These are phyloP conservation scores for Palythoa grandis DNA, from an alignment of 92 coral and sea anemone genomes.

Conservation along the genomic window DNA sequence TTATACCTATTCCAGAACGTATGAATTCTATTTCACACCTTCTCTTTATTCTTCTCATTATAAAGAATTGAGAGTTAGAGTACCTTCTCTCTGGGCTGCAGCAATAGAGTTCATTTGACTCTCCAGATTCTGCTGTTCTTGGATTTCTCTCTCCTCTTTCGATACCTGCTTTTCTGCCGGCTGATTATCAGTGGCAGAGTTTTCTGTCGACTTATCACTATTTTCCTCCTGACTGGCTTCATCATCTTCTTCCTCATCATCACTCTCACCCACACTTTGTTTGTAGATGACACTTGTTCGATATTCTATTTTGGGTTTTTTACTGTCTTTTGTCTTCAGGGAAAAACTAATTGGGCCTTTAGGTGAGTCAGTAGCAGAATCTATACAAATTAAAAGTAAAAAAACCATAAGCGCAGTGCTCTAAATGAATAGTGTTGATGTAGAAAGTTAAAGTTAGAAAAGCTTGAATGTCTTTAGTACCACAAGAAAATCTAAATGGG, in stretches of 20 bases:
- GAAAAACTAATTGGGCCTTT: slow-evolving; percentile 92
- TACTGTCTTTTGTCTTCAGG: slow-evolving; percentile 79
- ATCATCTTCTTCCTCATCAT: slow-evolving; percentile 85
- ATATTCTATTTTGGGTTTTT: slow-evolving; percentile 93
- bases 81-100: slow-evolving; percentile 87
- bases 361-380: slow-evolving; percentile 15
- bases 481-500: too few species aligned
- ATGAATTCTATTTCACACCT: too few species aligned
- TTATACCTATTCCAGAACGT: too few species aligned
- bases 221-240: slow-evolving; percentile 44
- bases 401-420: too few species aligned
- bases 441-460: too few species aligned
- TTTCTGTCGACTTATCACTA: slow-evolving; percentile 45
- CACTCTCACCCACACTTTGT: slow-evolving; percentile 87
- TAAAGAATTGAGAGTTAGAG: not conserved
- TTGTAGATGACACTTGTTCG: slow-evolving; percentile 87
- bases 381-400: not conserved
- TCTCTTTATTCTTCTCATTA: too few species aligned
- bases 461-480: too few species aligned
- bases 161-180: slow-evolving; percentile 30
- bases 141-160: slow-evolving; percentile 26
- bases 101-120: slow-evolving; percentile 74
- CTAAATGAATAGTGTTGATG: too few species aligned
- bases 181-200: not conserved
- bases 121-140: slow-evolving; percentile 58